Evolutionary conservation across 2,797 vertebrate species (phyloP).

Genomic region (Urophycis tenuis): DNA sequence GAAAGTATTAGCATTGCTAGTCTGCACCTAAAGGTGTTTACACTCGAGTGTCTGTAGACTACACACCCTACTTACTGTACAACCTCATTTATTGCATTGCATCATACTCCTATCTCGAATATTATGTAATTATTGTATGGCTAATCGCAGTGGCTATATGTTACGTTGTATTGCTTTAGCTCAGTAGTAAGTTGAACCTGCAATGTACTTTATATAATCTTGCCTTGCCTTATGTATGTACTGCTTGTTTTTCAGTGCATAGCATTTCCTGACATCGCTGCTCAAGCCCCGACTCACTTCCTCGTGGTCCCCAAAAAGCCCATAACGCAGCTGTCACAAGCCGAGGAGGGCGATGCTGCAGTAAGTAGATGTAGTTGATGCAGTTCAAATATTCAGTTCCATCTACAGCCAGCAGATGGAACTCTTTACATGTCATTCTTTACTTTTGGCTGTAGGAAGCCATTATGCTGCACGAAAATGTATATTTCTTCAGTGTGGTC

Average conservation of each 20-base stretch:
- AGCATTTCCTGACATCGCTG: constrained; percentile 86
- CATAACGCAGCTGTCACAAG: constrained; percentile 81
- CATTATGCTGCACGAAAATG: not conserved
- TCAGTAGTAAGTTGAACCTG: not conserved
- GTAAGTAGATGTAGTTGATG: constrained; percentile 65
- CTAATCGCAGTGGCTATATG: not conserved
- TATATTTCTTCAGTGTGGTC: not conserved
- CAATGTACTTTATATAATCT: not conserved
- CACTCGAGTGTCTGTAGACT: not conserved
- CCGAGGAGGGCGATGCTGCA: constrained; percentile 79
- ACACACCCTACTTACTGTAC: not conserved
- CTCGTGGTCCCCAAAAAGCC: constrained; percentile 90
- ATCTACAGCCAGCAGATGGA: constrained; percentile 41
- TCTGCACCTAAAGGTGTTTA: not conserved
- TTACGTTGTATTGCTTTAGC: not conserved
- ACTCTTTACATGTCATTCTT: constrained; percentile 4
- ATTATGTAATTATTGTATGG: not conserved
- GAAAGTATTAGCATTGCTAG: not conserved
- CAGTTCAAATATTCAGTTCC: not conserved
- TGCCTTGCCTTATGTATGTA: not conserved
- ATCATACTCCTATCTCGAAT: not conserved
- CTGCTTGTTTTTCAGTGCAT: constrained; percentile 76
- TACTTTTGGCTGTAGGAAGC: not conserved
- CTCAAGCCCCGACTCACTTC: constrained; percentile 94
- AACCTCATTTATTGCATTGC: not conserved